Evolutionary conservation across 2,888 invertebrate species (phyloP).

Genomic region (Ferrisia virgata): DNA sequence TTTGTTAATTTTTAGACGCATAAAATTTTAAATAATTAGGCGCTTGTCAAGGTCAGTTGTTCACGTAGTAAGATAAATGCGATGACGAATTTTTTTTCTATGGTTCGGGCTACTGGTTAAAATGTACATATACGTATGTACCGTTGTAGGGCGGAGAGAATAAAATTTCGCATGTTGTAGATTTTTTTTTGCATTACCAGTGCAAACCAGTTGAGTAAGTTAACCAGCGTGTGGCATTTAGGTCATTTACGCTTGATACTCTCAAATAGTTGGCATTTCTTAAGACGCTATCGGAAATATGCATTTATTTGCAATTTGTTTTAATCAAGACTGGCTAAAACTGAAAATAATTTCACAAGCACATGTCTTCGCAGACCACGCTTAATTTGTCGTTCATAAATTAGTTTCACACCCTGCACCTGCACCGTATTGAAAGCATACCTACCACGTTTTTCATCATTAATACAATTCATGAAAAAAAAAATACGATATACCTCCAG

Average conservation of each 20-base stretch:
- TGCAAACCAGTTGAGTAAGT: constrained; percentile 5
- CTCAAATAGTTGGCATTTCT: not conserved
- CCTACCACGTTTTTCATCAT: not conserved
- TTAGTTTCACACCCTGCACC: not conserved
- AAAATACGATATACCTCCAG: not conserved
- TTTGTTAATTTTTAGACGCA: not conserved
- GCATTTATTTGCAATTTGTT: not conserved
- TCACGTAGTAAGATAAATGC: constrained; percentile 6
- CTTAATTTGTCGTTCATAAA: not conserved
- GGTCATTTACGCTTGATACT: constrained; percentile 18
- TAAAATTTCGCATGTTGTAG: not conserved
- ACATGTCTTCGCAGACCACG: not conserved
- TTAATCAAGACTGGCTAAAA: not conserved
- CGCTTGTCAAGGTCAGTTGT: constrained; percentile 1
- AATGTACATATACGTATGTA: not conserved
- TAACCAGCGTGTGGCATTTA: constrained; percentile 1
- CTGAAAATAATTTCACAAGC: not conserved
- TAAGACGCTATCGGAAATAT: not conserved
- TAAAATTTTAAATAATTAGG: constrained; percentile 16
- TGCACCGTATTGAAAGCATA: not conserved
- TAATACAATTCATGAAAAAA: not conserved
- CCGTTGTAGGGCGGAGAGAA: not conserved
- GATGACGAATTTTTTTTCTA: not conserved
- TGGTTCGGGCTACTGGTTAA: not conserved
- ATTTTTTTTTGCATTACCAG: constrained; percentile 25